These are phyloP conservation scores for Andrena praecox DNA, from an alignment of 2,888 invertebrate species.

Conservation along the genomic window DNA sequence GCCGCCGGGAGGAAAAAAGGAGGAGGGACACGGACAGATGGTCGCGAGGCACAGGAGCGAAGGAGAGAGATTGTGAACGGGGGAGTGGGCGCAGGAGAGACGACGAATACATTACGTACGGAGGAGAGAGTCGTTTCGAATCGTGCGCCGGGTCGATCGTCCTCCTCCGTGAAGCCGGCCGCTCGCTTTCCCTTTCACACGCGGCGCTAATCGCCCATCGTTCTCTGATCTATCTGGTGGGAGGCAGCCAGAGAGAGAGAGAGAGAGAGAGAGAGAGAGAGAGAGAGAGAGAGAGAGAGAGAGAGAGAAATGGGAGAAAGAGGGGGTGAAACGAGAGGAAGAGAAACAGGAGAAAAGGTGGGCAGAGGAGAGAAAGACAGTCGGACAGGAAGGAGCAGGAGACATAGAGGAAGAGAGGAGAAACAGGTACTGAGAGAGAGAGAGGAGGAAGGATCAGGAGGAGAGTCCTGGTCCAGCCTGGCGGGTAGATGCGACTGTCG, in stretches of 20 bases:
- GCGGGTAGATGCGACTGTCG: slow-evolving; percentile 9
- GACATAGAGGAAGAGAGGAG: slow-evolving; percentile 41
- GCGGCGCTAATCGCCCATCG: slow-evolving; percentile 83
- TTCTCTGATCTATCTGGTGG: slow-evolving; percentile 79
- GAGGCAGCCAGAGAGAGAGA: slow-evolving; percentile 61
- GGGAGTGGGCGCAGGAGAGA: slow-evolving; percentile 70
- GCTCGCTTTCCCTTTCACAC: slow-evolving; percentile 84
- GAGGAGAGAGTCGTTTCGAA: slow-evolving; percentile 79
- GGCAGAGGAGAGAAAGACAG: slow-evolving; percentile 29
- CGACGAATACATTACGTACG: slow-evolving; percentile 77
- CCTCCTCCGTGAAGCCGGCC: slow-evolving; percentile 74
- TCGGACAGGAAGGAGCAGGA: slow-evolving; percentile 52
- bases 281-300: slow-evolving; percentile 59
- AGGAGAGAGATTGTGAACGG: slow-evolving; percentile 16
- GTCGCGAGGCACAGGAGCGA: slow-evolving; percentile 23
- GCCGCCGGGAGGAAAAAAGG: slow-evolving; percentile 16
- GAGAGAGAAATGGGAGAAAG: slow-evolving; percentile 30
- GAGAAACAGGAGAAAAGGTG: slow-evolving; percentile 33
- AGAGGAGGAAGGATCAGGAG: slow-evolving; percentile 9
- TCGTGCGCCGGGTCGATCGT: slow-evolving; percentile 76
- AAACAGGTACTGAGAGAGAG: slow-evolving; percentile 5
- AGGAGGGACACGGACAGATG: slow-evolving; percentile 43
- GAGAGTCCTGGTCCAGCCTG: slow-evolving; percentile 43
- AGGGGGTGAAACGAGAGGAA: slow-evolving; percentile 3
- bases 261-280: slow-evolving; percentile 51